Conservation (phyloP, 2,113 vertebrate species). For the Xyliphius kryptos region DNA sequence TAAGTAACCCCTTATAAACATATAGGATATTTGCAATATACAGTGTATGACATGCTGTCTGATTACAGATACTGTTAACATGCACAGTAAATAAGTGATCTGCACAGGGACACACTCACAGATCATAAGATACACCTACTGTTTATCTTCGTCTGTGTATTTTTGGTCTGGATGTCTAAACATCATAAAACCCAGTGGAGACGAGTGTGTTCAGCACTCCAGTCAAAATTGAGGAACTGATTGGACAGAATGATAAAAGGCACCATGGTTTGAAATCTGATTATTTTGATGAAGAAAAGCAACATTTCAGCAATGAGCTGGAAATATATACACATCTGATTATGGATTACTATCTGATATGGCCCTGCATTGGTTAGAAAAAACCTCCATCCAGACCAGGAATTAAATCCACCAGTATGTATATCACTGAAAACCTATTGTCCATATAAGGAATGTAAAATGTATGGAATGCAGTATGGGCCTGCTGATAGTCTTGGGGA, state of each 20-base stretch:
- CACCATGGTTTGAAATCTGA: slow-evolving; percentile 6
- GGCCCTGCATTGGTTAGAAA: neutral
- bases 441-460: neutral
- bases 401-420: neutral
- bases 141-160: slow-evolving; percentile 18
- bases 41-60: neutral
- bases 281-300: neutral
- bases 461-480: neutral
- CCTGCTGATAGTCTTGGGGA: neutral
- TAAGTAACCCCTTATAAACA: neutral
- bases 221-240: slow-evolving; percentile 11
- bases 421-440: neutral
- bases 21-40: neutral
- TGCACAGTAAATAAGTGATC: neutral
- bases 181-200: neutral
- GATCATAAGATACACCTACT: slow-evolving; percentile 9
- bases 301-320: neutral
- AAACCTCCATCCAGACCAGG: neutral
- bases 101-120: neutral
- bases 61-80: neutral
- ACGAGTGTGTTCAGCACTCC: neutral
- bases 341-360: neutral
- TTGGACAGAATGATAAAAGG: slow-evolving; percentile 17
- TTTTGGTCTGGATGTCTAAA: slow-evolving; percentile 18
- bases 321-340: neutral